A percentile compares a stretch with the other conserved stretches of the same genome.
phyloP scores from a whole-genome alignment of 2,797 vertebrate genomes.

The Manis crassicaudata region DNA sequence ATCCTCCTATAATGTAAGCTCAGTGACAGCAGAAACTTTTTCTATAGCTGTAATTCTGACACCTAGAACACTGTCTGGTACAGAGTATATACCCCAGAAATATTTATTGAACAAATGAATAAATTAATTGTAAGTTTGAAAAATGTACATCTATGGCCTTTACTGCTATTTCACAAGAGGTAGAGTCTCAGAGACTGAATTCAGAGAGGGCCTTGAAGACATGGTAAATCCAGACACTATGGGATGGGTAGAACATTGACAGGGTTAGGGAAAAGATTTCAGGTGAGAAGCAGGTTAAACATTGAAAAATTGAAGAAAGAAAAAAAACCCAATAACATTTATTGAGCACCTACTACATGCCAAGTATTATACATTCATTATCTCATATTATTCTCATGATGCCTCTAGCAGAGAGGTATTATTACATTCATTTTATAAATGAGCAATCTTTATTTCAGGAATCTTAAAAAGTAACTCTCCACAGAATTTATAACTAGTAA shows the following conservation, averaged over 20 bases:
- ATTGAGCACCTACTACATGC: neutral
- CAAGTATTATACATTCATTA: neutral
- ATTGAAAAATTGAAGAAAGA: neutral
- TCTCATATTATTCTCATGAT: neutral
- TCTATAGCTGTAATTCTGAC: neutral
- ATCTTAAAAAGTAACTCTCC: neutral
- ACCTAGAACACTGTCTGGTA: neutral
- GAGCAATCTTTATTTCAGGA: neutral
- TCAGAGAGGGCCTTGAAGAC: neutral
- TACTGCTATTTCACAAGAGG: neutral
- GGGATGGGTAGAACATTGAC: neutral
- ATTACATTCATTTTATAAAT: neutral
- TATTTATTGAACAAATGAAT: neutral
- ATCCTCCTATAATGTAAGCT: neutral
- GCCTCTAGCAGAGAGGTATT: neutral
- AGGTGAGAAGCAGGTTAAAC: neutral
- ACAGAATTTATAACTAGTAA: neutral
- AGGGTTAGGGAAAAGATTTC: neutral
- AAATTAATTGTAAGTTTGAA: neutral
- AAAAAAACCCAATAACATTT: neutral
- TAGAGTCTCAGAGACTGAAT: neutral
- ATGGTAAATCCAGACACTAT: neutral
- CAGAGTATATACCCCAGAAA: neutral
- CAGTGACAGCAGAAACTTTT: neutral
- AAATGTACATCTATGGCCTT: neutral